Base-by-base conservation (phyloP, 1,140 invertebrate genomes). In the Drosophila cardini region DNA sequence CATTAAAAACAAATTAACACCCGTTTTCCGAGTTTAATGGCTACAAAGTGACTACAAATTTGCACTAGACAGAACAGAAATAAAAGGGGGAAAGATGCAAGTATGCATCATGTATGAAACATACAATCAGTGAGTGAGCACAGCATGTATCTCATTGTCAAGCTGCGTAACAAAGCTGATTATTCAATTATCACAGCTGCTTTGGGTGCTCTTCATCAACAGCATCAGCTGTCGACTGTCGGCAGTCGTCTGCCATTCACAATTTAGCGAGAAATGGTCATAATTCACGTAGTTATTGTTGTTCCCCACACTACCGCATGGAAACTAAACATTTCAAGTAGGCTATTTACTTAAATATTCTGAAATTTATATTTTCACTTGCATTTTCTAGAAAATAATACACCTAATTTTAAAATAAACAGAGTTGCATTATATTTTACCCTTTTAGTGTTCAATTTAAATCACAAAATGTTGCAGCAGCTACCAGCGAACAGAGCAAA, bases 171-270 rank as follows among this genome's bases (percentile, higher is more conserved):
- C 61, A 46, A 73, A 80, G 83, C 80, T 80, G 84, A 89, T 87
- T 87, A 89, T 87, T 89, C 83, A 87, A 87, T 87, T 89, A 80
- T 78, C 53, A 60, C 83, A 87, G 82, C 82, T 64, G 75, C 61
- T 85, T 85, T 68, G 55, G 80, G 61, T 45, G 80, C 80, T 84
- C 80, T 76, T 76, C 80, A 84, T 80, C 71, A 74, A 65, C 73
- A 64, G 34, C 16, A 18, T 56, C 53, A 56, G 50, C 50, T 75
- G 61, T 52, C 48, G 56, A 36, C 63, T 34, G 50, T 36, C 15
- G 56, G 13, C 40, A n/a, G 40, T 15, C 46, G 18, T 45, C 76
- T 65, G 76, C 58, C 72, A 76, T 76, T 83, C 76, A 46, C 60
- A 84, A 79, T 84, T 72, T 58, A 72, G 60, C 50, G 67, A 78